Base-by-base conservation (phyloP, 2,888 invertebrate genomes). In the Ormyrus rosae region DNA sequence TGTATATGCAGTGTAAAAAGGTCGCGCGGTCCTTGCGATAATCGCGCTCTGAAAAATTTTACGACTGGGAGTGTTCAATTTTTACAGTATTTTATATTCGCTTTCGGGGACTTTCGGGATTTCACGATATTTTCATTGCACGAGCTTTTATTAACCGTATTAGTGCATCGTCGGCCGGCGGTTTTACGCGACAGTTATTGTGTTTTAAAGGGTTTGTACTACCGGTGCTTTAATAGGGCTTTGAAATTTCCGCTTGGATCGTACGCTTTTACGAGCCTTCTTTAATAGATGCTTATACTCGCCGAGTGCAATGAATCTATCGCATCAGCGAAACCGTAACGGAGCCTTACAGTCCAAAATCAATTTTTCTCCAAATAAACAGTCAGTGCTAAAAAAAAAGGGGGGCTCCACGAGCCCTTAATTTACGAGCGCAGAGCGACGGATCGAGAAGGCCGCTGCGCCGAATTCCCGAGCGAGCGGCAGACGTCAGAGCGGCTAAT, bases 51-150 rank as follows among this genome's bases (percentile, higher is more conserved):
- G 6, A 5, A 60, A 13, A 60, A 8, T 19, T 7, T 19, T 51
- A 10, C 50, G 46, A 56, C 0, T 46, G 64, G 58, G 6, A 11
- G 11, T 6, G 5, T 55, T 9, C 34, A 68, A 45, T 68, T 68
- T 68, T 45, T 6, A 50, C 48, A n/a, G 13, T 65, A 50, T 65
- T 65, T 65, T 9, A 56, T 5, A 7, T 7, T n/a, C 63, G 55
- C 11, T 46, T 58, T 58, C 50, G 68, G 13, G 13, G 60, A 58
- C 67, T 68, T 68, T 56, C 13, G 53, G 34, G 34, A 34, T 34
- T 34, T 51, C 68, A 51, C 51, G 75, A 68, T 68, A 75, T 75
- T 68, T 34, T n/a, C 11, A 5, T 46, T 63, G 34, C 34, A 34
- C 34, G 34, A 34, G 34, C 34, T 34, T 34, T 34, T 34, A 34